Percentiles rank a stretch among this genome's conserved stretches.
phyloP scores from a whole-genome alignment of 2,888 invertebrate genomes.

The Cephus sareptanus region DNA sequence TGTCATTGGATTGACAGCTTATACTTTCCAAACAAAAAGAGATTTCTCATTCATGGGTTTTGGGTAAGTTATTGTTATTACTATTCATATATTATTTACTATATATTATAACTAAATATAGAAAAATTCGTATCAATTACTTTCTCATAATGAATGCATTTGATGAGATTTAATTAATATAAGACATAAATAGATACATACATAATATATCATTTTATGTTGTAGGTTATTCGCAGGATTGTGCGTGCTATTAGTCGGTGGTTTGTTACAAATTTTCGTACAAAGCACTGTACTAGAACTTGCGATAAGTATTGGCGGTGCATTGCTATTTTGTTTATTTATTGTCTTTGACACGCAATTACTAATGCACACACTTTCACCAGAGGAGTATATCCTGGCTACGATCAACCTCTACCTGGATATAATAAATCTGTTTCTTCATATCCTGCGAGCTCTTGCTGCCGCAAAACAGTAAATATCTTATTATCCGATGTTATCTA shows the following conservation, averaged over 20 bases:
- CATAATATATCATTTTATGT: slow-evolving; percentile 29
- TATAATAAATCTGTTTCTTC: slow-evolving; percentile 86
- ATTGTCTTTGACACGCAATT: slow-evolving; percentile 88
- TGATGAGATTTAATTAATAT: not conserved
- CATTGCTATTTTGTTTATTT: slow-evolving; percentile 82
- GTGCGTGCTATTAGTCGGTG: slow-evolving; percentile 77
- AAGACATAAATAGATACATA: not conserved
- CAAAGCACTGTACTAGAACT: slow-evolving; percentile 79
- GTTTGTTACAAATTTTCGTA: slow-evolving; percentile 80
- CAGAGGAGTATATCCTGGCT: slow-evolving; percentile 90
- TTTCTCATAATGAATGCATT: not conserved
- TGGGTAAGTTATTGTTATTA: slow-evolving; percentile 70
- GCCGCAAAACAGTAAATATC: slow-evolving; percentile 63
- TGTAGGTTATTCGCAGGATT: slow-evolving; percentile 76
- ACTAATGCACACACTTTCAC: slow-evolving; percentile 82
- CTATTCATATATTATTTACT: not conserved
- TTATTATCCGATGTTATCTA: not conserved
- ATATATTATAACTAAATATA: not conserved
- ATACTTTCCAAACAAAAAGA: slow-evolving; percentile 85
- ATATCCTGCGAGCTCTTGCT: slow-evolving; percentile 81
- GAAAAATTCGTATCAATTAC: not conserved
- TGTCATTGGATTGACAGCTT: slow-evolving; percentile 80
- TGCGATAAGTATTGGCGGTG: slow-evolving; percentile 78
- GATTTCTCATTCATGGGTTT: slow-evolving; percentile 85
- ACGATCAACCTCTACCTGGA: slow-evolving; percentile 89